Percentiles rank a stretch among this genome's conserved stretches.
These are phyloP conservation scores for Trematomus bernacchii DNA, from an alignment of 2,797 vertebrate genomes.

Conservation along the genomic window DNA sequence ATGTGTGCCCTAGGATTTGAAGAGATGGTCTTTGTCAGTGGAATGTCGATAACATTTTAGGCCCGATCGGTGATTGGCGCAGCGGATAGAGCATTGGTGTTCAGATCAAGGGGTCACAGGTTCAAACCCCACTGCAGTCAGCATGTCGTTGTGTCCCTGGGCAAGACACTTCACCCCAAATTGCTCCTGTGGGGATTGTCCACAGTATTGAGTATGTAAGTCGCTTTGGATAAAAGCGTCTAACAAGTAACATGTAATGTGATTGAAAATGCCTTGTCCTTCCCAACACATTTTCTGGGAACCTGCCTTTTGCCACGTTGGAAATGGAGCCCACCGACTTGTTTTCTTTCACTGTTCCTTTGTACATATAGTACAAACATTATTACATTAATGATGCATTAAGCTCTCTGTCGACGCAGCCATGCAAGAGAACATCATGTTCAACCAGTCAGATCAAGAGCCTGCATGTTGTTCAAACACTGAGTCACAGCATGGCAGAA, in stretches of 20 bases:
- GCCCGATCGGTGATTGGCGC: slow-evolving; percentile 4
- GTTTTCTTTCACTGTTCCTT: not conserved
- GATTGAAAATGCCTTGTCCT: slow-evolving; percentile 30
- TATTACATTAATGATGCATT: slow-evolving; percentile 14
- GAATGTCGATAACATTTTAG: not conserved
- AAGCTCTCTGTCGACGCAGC: slow-evolving; percentile 23
- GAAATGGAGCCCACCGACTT: slow-evolving; percentile 21
- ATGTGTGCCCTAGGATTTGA: not conserved
- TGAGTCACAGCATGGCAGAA: slow-evolving; percentile 51
- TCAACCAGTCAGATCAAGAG: slow-evolving; percentile 48
- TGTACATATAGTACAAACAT: not conserved
- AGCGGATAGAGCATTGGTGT: too few species aligned
- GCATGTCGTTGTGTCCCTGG: too few species aligned
- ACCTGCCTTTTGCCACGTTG: slow-evolving; percentile 20
- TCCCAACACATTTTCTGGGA: slow-evolving; percentile 18
- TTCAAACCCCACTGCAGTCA: too few species aligned
- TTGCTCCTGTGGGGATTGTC: too few species aligned
- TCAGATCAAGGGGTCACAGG: too few species aligned
- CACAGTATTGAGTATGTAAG: too few species aligned
- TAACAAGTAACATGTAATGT: too few species aligned
- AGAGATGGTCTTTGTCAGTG: slow-evolving; percentile 19
- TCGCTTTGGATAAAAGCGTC: too few species aligned
- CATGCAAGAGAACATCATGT: slow-evolving; percentile 51
- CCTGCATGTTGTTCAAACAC: slow-evolving; percentile 66
- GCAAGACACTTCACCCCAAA: too few species aligned